Evolutionary conservation across 2,888 invertebrate genomes (phyloP).

Genomic region (Abrostola triplasia): DNA sequence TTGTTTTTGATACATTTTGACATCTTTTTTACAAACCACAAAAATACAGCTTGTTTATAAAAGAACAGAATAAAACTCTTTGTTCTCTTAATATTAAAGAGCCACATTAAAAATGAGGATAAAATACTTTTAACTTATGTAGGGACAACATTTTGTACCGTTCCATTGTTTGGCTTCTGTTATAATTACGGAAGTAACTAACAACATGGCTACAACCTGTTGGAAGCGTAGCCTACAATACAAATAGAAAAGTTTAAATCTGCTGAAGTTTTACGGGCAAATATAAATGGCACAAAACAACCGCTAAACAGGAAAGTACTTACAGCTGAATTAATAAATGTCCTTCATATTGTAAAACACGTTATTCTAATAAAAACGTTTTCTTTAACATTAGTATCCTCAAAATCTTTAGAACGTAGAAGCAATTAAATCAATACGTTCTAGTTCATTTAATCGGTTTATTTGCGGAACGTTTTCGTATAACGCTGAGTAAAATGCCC

Average conservation of each 20-base stretch:
- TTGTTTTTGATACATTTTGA: no score
- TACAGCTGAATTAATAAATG: conserved; percentile 29
- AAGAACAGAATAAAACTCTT: conserved; percentile 31
- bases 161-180: conserved; percentile 53
- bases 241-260: conserved; percentile 47
- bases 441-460: conserved; percentile 51
- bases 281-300: conserved; percentile 38
- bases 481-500: conserved; percentile 73
- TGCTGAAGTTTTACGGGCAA: conserved; percentile 33
- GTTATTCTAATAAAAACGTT: conserved; percentile 16
- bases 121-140: conserved; percentile 42
- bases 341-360: conserved; percentile 20
- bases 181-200: conserved; percentile 55
- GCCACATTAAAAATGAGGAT: conserved; percentile 37
- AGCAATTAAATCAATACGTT: conserved; percentile 45
- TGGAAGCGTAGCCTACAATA: conserved; percentile 40
- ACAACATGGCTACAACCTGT: conserved; percentile 56
- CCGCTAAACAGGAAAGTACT: conserved; percentile 28
- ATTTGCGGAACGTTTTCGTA: conserved; percentile 57
- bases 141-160: conserved; percentile 45
- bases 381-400: conserved; percentile 18
- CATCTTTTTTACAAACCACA: neutral
- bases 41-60: conserved; percentile 1
- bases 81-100: conserved; percentile 40
- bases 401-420: conserved; percentile 27